Conservation (phyloP, 2,888 invertebrate genomes). For the Dione vanillae region DNA sequence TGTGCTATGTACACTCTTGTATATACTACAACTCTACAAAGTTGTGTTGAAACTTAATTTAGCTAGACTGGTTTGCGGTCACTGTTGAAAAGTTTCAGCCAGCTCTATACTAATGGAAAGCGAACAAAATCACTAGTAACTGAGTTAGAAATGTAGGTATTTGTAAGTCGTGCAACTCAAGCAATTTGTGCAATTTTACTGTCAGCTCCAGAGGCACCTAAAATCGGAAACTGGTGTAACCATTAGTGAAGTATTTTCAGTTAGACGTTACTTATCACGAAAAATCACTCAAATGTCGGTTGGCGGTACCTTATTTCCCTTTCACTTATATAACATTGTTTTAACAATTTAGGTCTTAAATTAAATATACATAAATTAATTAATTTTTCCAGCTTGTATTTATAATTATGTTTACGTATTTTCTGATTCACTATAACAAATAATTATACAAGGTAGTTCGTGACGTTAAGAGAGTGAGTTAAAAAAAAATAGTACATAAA, state of each 20-base stretch:
- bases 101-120: slow-evolving; percentile 56
- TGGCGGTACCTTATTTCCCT: slow-evolving; percentile 32
- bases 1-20: slow-evolving; percentile 41
- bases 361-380: no score
- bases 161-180: slow-evolving; percentile 44
- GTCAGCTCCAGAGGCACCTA: slow-evolving; percentile 43
- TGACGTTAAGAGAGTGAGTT: no score
- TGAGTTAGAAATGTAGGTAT: slow-evolving; percentile 48
- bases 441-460: no score
- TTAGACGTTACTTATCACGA: slow-evolving; percentile 41
- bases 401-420: no score
- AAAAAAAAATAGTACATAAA: no score
- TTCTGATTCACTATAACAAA: no score
- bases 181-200: slow-evolving; percentile 49
- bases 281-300: slow-evolving; percentile 43
- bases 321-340: slow-evolving; percentile 24
- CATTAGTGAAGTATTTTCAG: slow-evolving; percentile 43
- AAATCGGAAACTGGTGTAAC: slow-evolving; percentile 43
- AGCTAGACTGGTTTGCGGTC: slow-evolving; percentile 59
- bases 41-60: slow-evolving; percentile 63
- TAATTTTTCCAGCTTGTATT: no score
- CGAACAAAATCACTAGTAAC: slow-evolving; percentile 52
- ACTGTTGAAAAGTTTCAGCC: slow-evolving; percentile 57
- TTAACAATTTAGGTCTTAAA: no score
- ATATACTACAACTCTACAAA: slow-evolving; percentile 42